Conservation (phyloP, 2,113 vertebrate genomes). For the Ciconia maguari region DNA sequence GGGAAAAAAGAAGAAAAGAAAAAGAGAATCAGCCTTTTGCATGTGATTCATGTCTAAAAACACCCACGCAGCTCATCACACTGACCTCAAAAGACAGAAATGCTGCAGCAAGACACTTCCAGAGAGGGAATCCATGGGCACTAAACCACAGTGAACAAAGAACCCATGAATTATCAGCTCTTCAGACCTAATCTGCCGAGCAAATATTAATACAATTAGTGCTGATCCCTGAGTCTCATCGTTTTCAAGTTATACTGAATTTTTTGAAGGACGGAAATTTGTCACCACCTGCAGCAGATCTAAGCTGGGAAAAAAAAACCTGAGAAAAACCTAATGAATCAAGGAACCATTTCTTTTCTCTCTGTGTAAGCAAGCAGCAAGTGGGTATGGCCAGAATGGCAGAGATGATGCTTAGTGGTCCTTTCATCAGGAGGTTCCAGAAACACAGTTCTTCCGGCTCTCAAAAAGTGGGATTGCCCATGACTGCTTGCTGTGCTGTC, state of each 20-base stretch:
- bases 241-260: not conserved
- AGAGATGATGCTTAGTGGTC: not conserved
- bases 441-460: not conserved
- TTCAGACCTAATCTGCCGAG: not conserved
- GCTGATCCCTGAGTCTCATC: not conserved
- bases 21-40: slow-evolving; percentile 33
- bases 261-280: not conserved
- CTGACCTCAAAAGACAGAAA: slow-evolving; percentile 55
- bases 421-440: not conserved
- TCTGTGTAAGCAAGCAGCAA: not conserved
- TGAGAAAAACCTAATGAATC: not conserved
- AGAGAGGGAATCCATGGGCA: slow-evolving; percentile 22
- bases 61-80: slow-evolving; percentile 38
- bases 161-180: not conserved
- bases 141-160: slow-evolving; percentile 15
- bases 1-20: not conserved
- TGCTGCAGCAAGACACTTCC: slow-evolving; percentile 27
- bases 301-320: not conserved
- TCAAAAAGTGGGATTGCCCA: not conserved
- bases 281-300: not conserved
- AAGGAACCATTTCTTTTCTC: not conserved
- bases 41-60: slow-evolving; percentile 58
- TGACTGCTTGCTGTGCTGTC: not conserved
- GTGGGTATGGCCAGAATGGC: not conserved
- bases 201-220: slow-evolving; percentile 21